Conservation (phyloP, 2,113 vertebrate genomes). For the Benthochromis sp. region DNA sequence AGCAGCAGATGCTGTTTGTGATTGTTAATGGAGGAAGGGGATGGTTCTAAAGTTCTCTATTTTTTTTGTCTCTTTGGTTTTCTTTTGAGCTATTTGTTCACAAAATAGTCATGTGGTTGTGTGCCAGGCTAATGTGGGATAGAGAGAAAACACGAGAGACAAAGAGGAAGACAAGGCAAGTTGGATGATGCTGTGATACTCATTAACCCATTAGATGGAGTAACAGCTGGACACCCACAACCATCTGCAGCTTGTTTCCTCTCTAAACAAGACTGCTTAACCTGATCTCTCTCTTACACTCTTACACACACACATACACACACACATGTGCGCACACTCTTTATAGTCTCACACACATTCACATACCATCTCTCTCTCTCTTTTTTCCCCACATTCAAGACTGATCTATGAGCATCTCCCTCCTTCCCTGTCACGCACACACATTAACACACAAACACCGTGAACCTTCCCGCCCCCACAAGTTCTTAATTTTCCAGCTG, state of each 20-base stretch:
- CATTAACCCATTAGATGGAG: slow-evolving; percentile 57
- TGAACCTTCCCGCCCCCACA: slow-evolving; percentile 33
- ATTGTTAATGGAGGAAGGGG: not conserved
- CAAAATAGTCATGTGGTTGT: not conserved
- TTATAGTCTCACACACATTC: not conserved
- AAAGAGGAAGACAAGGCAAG: slow-evolving; percentile 2
- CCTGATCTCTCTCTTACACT: not conserved
- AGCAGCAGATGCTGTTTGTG: not conserved
- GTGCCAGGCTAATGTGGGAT: slow-evolving; percentile 15
- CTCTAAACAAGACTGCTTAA: slow-evolving; percentile 46
- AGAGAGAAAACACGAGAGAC: not conserved
- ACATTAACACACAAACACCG: not conserved
- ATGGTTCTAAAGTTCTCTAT: not conserved
- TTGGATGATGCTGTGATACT: slow-evolving; percentile 39
- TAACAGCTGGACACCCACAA: slow-evolving; percentile 57
- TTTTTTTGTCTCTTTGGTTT: not conserved
- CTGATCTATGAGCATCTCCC: not conserved
- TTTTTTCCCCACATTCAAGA: not conserved
- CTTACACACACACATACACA: not conserved
- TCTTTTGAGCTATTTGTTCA: not conserved
- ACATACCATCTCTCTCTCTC: not conserved
- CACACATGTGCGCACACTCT: not conserved
- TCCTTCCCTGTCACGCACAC: not conserved
- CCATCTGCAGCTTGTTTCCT: slow-evolving; percentile 49
- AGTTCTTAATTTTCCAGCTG: slow-evolving; percentile 65